Evolutionary conservation across 2,888 invertebrate genomes (phyloP), one percentile per base, ranked within the genome.

Genomic region (Acanthacorydalis orientalis): DNA sequence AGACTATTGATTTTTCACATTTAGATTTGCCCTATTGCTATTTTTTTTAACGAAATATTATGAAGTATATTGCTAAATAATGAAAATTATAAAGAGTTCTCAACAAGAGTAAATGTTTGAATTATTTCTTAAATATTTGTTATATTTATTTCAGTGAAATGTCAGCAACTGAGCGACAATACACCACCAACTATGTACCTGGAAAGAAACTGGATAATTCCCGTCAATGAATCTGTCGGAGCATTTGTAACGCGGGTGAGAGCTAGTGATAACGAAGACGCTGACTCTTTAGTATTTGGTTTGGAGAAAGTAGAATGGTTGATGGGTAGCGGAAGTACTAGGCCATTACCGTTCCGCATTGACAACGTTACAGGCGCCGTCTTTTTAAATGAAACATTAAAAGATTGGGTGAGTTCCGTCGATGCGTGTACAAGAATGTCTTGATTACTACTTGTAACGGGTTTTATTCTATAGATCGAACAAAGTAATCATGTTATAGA

Each of bases 321-420:
- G 37, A 37, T 12, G n/a, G 52, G 45, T 51, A 37, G 15, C 16
- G 37, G 31, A 34, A 37, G 12, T 34, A 15, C 35, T 35, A 31
- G 16, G 59, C 14, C 23, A 23, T 51, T 53, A 7, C 55, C 59
- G 39, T 90, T 90, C 61, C 66, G 72, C 41, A 88, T 91, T 51
- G 77, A 90, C 63, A 74, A 77, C 35, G 66, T 68, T 4, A 82
- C 81, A 1, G 90, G 90, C 32, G 77, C 78, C 6, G 83, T 90
- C 46, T 81, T 77, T 56, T 74, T 89, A 44, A 88, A 87, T 57
- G 81, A 87, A 58, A 81, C 85, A 0, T 70, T 90, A 33, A 64
- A 65, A 56, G 83, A 83, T 59, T 75, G 80, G 71, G 89, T 89
- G 69, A 75, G 74, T 23, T 23, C 6, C 23, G 23, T 23, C 23